These are phyloP conservation scores for Ranitomeya imitator DNA, from an alignment of 2,113 vertebrate species.

Conservation along the genomic window DNA sequence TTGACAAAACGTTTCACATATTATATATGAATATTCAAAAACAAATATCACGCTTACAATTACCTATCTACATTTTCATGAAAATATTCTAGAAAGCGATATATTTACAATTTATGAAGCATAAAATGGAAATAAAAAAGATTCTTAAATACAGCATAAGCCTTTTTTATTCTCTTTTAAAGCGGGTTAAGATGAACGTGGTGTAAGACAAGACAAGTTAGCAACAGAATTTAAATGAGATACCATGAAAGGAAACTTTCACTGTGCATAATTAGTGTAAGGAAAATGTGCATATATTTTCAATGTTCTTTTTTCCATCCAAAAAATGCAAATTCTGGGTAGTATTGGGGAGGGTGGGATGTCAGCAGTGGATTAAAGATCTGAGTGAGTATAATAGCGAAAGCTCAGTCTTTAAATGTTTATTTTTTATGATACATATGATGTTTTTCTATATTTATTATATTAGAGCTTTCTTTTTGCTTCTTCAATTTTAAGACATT, in stretches of 20 bases:
- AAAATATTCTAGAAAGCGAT: conserved; percentile 19
- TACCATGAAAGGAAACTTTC: conserved; percentile 71
- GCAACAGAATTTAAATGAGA: conserved; percentile 67
- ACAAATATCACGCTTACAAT: background rate
- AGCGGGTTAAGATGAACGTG: conserved; percentile 54
- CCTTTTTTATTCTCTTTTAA: conserved; percentile 51
- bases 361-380: conserved; percentile 29
- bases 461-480: background rate
- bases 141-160: conserved; percentile 50
- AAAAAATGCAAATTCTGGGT: conserved; percentile 65
- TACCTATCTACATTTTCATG: background rate
- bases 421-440: conserved; percentile 9
- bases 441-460: background rate
- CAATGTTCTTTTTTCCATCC: conserved; percentile 66
- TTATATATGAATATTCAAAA: background rate
- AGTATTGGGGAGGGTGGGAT: conserved; percentile 36
- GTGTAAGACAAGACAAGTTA: conserved; percentile 63
- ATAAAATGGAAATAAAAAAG: conserved; percentile 35
- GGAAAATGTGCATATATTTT: conserved; percentile 67
- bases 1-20: background rate
- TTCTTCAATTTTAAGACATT: background rate
- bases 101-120: background rate
- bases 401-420: conserved; percentile 7
- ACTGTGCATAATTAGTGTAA: conserved; percentile 69
- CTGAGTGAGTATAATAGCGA: conserved; percentile 6